phyloP scores from a whole-genome alignment of 2,888 invertebrate species.

The Leucophenga maculata region DNA sequence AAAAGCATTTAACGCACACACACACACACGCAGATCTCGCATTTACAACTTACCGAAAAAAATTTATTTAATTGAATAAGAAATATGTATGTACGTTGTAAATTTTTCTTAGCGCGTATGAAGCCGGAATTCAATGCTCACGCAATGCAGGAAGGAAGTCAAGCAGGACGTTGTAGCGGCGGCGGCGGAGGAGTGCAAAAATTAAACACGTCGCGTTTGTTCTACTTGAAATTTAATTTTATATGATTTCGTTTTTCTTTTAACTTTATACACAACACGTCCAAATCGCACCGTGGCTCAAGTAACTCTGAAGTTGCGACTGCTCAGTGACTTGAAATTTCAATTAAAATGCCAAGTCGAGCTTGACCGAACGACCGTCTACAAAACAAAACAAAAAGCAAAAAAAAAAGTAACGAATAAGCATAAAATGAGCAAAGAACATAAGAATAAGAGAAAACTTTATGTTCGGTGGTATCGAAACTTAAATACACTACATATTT shows the following conservation, averaged over 20 bases:
- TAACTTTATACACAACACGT: conserved; percentile 38
- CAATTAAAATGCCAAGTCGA: conserved; percentile 59
- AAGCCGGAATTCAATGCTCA: not conserved
- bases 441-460: conserved; percentile 14
- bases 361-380: conserved; percentile 44
- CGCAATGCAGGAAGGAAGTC: conserved; percentile 6
- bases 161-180: not conserved
- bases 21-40: too few relatives aligned
- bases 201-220: not conserved
- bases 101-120: too few relatives aligned
- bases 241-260: not conserved
- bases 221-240: not conserved
- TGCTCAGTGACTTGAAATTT: conserved; percentile 47
- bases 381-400: conserved; percentile 18
- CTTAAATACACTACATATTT: too few relatives aligned
- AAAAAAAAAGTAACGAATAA: conserved; percentile 30
- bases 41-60: conserved; percentile 7
- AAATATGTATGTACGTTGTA: too few relatives aligned
- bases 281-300: conserved; percentile 53
- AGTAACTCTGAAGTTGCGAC: conserved; percentile 51
- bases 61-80: conserved; percentile 11
- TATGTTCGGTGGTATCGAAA: too few relatives aligned
- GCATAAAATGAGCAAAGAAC: conserved; percentile 25
- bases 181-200: not conserved
- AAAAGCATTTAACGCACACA: too few relatives aligned